Evolutionary conservation across 2,797 vertebrate species (phyloP), one percentile per base, ranked within the genome.

Genomic region (Borostomias antarcticus): DNA sequence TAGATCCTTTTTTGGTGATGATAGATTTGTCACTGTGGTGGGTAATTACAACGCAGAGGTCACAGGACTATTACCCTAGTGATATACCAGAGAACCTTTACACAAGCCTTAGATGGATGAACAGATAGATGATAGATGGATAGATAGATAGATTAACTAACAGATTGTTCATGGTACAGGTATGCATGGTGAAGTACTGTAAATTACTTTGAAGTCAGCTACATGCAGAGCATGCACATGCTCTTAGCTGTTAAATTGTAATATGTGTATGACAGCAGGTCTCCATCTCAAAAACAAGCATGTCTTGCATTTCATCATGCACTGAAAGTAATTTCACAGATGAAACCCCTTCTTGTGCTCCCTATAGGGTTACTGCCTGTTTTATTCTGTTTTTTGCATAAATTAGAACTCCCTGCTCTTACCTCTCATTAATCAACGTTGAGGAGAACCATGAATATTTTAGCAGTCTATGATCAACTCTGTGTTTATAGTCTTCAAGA

Each of bases 361-460:
- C 35, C 51, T 13, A 35, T 26, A 1, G 26, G 5, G 32, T 52
- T 5, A 37, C 37, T 28, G 33, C 7, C 37, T 59, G 58, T 43
- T 40, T 45, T 26, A 40, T 45, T 15, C n/a, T n/a, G n/a, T n/a
- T n/a, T 26, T 59, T 40, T 45, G 58, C 15, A 28, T 23, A 59
- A n/a, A 59, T 8, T 2, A 37, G 35, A 64, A 64, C 23, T 10
- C 7, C 32, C 26, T 35, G 51, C 37, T n/a, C 50, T 64, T 35
- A 26, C 13, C 26, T 37, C 6, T 53, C 32, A 35, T 64, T 64
- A 5, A 51, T 35, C 13, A 53, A 35, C 32, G 37, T n/a, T 25
- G 43, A 47, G 3, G 26, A 61, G 8, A n/a, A 40, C 62, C 13
- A 51, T 40, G 23, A 15, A 63, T 51, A 63, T 50, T 32, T 50